phyloP scores from a whole-genome alignment of 2,797 vertebrate genomes.

The Adelosebastes latens region DNA sequence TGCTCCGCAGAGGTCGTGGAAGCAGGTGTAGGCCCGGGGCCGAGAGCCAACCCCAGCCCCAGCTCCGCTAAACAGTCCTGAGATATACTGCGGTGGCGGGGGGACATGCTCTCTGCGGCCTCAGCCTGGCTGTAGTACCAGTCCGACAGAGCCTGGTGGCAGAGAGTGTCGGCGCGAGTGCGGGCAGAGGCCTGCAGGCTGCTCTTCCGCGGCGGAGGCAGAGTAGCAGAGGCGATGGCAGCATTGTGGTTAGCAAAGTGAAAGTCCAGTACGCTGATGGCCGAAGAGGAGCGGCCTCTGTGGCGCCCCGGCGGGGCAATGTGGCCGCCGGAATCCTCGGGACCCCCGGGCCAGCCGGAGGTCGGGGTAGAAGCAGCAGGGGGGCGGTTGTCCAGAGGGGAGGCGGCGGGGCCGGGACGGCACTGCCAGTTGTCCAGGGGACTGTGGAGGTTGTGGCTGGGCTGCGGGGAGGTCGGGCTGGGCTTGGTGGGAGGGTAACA shows the following conservation, averaged over 20 bases:
- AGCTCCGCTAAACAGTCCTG: constrained; percentile 86
- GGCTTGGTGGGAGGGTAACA: constrained; percentile 84
- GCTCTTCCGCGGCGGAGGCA: constrained; percentile 58
- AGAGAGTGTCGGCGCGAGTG: constrained; percentile 77
- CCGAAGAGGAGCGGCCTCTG: constrained; percentile 64
- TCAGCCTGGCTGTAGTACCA: constrained; percentile 91
- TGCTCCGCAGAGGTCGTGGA: constrained; percentile 73
- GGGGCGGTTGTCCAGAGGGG: constrained; percentile 71
- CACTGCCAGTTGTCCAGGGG: constrained; percentile 80
- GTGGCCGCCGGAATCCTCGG: constrained; percentile 56
- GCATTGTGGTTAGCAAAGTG: constrained; percentile 85
- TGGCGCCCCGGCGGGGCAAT: constrained; percentile 5
- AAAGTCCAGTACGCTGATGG: constrained; percentile 77
- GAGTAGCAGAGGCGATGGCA: constrained; percentile 79
- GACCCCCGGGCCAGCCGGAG: constrained; percentile 45
- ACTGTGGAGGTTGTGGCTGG: constrained; percentile 41
- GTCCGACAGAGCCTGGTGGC: constrained; percentile 90
- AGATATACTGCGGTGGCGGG: constrained; percentile 87
- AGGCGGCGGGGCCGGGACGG: constrained; percentile 48
- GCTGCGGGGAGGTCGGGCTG: constrained; percentile 32
- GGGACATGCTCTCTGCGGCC: constrained; percentile 79
- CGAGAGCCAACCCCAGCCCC: constrained; percentile 51
- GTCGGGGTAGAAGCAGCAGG: constrained; percentile 32
- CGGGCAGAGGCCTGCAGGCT: constrained; percentile 51
- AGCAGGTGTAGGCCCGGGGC: constrained; percentile 28